Conservation (phyloP, 2,888 invertebrate species). For the Xestia rhomboidea region DNA sequence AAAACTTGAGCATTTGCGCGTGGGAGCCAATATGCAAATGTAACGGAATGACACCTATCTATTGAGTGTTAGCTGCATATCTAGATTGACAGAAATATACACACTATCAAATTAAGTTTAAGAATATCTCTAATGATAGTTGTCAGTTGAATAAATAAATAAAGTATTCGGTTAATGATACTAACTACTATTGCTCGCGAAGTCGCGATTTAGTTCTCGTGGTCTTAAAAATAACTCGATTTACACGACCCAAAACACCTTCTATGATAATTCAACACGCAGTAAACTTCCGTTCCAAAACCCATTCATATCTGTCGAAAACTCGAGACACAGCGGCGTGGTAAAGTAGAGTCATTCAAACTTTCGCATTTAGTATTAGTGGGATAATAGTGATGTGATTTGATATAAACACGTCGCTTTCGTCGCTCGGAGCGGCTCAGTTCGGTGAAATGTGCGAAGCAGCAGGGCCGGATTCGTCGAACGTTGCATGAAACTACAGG, state of each 20-base stretch:
- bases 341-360: conserved; percentile 41
- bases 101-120: too few species aligned
- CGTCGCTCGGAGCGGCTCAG: conserved; percentile 40
- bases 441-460: conserved; percentile 69
- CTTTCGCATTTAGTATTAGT: conserved; percentile 53
- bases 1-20: conserved; percentile 52
- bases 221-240: background rate
- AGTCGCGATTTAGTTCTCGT: background rate
- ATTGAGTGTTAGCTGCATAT: conserved; percentile 34
- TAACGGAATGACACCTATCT: conserved; percentile 41
- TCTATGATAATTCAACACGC: background rate
- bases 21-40: conserved; percentile 58
- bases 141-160: too few species aligned
- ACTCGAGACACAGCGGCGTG: conserved; percentile 51
- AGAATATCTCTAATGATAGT: too few species aligned
- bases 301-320: conserved; percentile 34
- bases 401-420: conserved; percentile 40
- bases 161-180: too few species aligned
- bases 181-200: background rate
- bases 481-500: conserved; percentile 78
- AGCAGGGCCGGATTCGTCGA: conserved; percentile 68
- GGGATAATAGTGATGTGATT: conserved; percentile 43
- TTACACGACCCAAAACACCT: background rate
- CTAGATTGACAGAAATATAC: conserved; percentile 21
- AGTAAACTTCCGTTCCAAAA: conserved; percentile 9